Evolutionary conservation across 2,888 invertebrate genomes (phyloP).

Genomic region (Tipula unca): DNA sequence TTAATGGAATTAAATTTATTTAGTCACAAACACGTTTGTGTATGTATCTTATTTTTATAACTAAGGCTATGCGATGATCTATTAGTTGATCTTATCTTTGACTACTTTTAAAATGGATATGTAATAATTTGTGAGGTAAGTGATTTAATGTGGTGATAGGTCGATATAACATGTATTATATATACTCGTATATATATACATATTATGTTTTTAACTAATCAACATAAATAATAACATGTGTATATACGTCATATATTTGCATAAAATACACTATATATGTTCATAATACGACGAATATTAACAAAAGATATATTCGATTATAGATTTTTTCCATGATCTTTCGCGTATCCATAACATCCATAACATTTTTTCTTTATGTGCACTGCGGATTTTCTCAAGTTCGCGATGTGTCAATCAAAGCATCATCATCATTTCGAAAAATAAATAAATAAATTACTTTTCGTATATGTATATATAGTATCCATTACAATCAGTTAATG

Average conservation of each 20-base stretch:
- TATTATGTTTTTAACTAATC: neutral
- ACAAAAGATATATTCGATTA: neutral
- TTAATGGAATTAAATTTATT: neutral
- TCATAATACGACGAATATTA: neutral
- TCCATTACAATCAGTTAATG: neutral
- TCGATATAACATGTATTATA: neutral
- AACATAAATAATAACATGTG: neutral
- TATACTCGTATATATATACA: neutral
- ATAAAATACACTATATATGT: neutral
- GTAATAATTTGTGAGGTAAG: neutral
- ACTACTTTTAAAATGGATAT: neutral
- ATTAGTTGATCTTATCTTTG: neutral
- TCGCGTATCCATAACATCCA: neutral
- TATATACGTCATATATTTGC: neutral
- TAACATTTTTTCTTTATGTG: neutral
- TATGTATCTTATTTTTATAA: neutral
- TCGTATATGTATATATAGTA: neutral
- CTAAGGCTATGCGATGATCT: neutral
- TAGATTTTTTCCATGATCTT: constrained; percentile 8
- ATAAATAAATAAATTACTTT: neutral
- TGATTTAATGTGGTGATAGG: constrained; percentile 14
- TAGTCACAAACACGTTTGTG: neutral
- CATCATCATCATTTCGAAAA: neutral
- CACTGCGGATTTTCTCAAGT: constrained; percentile 1
- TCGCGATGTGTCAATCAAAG: neutral